Evolutionary conservation across 2,888 invertebrate species (phyloP).

Genomic region (Epinotia nisella): DNA sequence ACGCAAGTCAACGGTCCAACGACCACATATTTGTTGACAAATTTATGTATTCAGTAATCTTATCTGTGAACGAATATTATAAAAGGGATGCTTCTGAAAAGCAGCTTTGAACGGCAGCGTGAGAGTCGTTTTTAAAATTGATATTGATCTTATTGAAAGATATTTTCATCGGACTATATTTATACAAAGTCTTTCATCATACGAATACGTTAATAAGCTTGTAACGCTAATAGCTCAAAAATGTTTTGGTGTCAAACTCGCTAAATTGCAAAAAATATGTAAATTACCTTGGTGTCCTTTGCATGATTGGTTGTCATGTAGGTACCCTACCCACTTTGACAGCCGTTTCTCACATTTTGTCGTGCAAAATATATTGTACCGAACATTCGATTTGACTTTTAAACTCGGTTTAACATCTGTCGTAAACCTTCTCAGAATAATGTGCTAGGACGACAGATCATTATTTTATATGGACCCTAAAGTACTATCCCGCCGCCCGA

Average conservation of each 20-base stretch:
- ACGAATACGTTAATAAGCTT: neutral
- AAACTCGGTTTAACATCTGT: slow-evolving; percentile 57
- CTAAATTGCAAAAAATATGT: no score
- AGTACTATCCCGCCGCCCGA: slow-evolving; percentile 71
- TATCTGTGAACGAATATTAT: slow-evolving; percentile 36
- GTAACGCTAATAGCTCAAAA: neutral
- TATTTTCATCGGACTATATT: neutral
- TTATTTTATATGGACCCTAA: slow-evolving; percentile 76
- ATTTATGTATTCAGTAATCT: slow-evolving; percentile 34
- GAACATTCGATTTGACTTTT: slow-evolving; percentile 43
- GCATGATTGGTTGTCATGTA: neutral
- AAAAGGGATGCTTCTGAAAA: slow-evolving; percentile 29
- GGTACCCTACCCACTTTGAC: no score
- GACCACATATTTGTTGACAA: slow-evolving; percentile 39
- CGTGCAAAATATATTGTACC: slow-evolving; percentile 15
- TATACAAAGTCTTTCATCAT: neutral
- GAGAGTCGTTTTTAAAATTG: slow-evolving; percentile 12
- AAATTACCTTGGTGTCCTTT: neutral
- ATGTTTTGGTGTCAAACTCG: no score
- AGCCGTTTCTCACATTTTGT: neutral
- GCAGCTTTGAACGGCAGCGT: slow-evolving; percentile 15
- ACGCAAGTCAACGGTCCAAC: slow-evolving; percentile 31
- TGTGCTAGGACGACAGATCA: slow-evolving; percentile 69
- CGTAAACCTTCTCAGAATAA: slow-evolving; percentile 62
- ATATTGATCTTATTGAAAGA: neutral